Conservation (phyloP, 2,888 invertebrate genomes). For the Arctia plantaginis region DNA sequence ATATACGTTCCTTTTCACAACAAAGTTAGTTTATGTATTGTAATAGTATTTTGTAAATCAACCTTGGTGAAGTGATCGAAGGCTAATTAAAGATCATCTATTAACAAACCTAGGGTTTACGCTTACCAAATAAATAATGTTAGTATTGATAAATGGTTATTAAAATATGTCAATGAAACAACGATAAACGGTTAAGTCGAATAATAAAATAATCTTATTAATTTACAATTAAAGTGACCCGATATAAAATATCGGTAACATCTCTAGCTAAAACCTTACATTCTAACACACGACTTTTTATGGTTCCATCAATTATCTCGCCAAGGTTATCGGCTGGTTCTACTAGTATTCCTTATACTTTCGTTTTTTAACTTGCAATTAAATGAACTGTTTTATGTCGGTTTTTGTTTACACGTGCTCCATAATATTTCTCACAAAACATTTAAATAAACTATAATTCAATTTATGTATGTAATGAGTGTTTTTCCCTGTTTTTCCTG, state of each 20-base stretch:
- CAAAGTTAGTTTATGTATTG: not conserved
- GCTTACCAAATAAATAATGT: not conserved
- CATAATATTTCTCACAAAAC: constrained; percentile 2
- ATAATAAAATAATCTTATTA: constrained; percentile 1
- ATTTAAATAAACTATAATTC: not conserved
- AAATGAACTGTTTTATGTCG: constrained; percentile 21
- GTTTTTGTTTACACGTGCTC: constrained; percentile 12
- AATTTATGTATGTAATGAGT: not conserved
- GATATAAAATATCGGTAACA: constrained; percentile 10
- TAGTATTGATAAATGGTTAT: not conserved
- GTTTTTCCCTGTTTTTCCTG: no score
- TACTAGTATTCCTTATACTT: constrained; percentile 41
- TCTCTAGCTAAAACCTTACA: constrained; percentile 36
- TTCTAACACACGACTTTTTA: constrained; percentile 54
- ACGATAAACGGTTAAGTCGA: not conserved
- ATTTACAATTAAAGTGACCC: not conserved
- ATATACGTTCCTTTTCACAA: not conserved
- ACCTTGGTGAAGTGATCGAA: not conserved
- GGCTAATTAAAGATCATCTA: not conserved
- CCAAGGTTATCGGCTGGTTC: constrained; percentile 47
- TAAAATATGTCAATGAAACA: not conserved
- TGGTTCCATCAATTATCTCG: constrained; percentile 51
- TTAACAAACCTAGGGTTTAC: not conserved
- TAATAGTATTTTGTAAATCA: not conserved
- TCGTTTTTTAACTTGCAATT: constrained; percentile 46